phyloP scores from a whole-genome alignment of 92 coral and sea anemone species.

The Scolanthus callimorphus region DNA sequence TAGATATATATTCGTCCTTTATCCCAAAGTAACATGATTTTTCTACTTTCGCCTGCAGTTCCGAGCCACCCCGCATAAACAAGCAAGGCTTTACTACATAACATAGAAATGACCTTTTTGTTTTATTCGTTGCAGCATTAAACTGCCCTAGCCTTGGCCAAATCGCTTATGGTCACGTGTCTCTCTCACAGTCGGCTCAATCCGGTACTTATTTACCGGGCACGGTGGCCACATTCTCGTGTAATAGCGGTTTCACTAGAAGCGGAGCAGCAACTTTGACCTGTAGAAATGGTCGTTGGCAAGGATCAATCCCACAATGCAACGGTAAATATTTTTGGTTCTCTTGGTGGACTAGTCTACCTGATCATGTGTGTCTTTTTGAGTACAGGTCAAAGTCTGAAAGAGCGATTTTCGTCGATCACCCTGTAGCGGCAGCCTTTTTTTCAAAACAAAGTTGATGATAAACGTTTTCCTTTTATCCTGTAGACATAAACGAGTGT shows the following conservation, averaged over 20 bases:
- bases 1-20: too few species aligned
- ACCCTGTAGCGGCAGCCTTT: too few species aligned
- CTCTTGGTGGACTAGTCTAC: background rate
- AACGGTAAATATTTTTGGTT: slow-evolving; percentile 76
- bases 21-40: too few species aligned
- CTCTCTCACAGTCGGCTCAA: slow-evolving; percentile 25
- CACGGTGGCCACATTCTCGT: slow-evolving; percentile 51
- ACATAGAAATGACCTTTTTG: too few species aligned
- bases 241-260: slow-evolving; percentile 65
- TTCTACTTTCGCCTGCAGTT: too few species aligned
- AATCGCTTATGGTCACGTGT: slow-evolving; percentile 71
- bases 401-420: too few species aligned
- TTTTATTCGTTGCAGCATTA: slow-evolving; percentile 24
- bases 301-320: slow-evolving; percentile 66
- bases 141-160: slow-evolving; percentile 86
- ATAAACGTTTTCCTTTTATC: background rate
- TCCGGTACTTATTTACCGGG: slow-evolving; percentile 46
- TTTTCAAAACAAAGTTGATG: too few species aligned
- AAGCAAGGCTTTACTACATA: too few species aligned
- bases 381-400: too few species aligned
- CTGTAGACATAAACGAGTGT: slow-evolving; percentile 82
- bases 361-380: too few species aligned
- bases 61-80: too few species aligned
- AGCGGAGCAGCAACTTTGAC: slow-evolving; percentile 53
- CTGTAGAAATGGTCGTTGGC: slow-evolving; percentile 77